Conservation (phyloP, 1,140 invertebrate genomes). For the Laupala kohalensis region DNA sequence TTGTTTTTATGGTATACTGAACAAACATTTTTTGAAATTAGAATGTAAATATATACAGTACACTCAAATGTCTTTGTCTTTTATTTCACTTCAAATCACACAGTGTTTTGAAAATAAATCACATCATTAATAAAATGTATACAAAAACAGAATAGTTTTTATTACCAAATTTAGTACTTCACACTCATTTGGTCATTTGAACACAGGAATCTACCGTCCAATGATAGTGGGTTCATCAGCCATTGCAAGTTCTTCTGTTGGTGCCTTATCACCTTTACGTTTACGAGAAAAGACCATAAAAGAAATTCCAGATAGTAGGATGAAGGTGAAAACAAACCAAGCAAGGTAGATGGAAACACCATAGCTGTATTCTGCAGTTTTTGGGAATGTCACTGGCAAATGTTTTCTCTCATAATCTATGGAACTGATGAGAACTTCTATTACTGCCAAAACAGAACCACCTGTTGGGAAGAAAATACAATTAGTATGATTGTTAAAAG, state of each 20-base stretch:
- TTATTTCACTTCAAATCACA: neutral
- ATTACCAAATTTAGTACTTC: neutral
- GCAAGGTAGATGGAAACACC: constrained; percentile 65
- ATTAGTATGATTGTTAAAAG: no score
- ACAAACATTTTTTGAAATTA: neutral
- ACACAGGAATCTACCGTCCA: constrained; percentile 42
- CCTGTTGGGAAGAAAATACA: constrained; percentile 28
- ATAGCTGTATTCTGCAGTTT: constrained; percentile 45
- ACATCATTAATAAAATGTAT: neutral
- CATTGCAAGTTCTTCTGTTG: constrained; percentile 62
- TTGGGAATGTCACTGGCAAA: constrained; percentile 51
- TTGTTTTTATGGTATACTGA: no score
- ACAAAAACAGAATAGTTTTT: neutral
- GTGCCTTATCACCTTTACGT: constrained; percentile 65
- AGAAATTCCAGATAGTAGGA: constrained; percentile 48
- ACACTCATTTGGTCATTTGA: neutral
- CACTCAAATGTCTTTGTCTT: neutral
- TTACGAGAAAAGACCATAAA: constrained; percentile 63
- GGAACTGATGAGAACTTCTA: constrained; percentile 62
- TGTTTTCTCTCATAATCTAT: constrained; percentile 55
- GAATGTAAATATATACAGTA: neutral
- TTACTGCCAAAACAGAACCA: constrained; percentile 58
- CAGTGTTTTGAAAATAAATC: no score
- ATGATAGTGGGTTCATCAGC: constrained; percentile 74
- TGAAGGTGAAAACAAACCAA: constrained; percentile 64